phyloP scores from a whole-genome alignment of 53 echinoderm and acorn worm genomes.

The Temnopleurus reevesii region DNA sequence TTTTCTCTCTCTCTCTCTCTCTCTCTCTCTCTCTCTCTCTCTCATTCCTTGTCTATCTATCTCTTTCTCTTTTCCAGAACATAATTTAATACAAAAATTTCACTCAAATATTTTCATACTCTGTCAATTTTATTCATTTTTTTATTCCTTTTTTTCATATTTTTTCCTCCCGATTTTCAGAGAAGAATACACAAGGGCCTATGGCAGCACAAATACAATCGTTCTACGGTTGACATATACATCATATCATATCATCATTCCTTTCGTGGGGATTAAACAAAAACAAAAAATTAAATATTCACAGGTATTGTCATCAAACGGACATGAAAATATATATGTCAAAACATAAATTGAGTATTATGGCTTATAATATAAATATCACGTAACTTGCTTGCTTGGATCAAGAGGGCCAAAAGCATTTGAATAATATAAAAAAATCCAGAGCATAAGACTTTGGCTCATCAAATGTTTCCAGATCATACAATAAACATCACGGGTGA shows the following conservation, averaged over 20 bases:
- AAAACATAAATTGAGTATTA: background rate
- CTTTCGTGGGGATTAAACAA: background rate
- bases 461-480: background rate
- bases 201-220: slow-evolving; percentile 47
- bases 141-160: slow-evolving; percentile 31
- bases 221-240: background rate
- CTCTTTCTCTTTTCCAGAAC: no score
- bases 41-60: no score
- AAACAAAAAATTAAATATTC: background rate
- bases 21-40: no score
- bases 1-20: no score
- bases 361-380: background rate
- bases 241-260: background rate
- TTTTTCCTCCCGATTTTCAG: slow-evolving; percentile 11
- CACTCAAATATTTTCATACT: slow-evolving; percentile 21
- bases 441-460: background rate
- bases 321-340: background rate
- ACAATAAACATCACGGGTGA: background rate
- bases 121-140: slow-evolving; percentile 54
- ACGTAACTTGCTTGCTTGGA: background rate
- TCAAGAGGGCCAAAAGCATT: background rate
- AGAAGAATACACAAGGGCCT: slow-evolving; percentile 57
- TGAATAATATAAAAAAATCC: background rate
- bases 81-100: background rate
- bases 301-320: background rate